Base-by-base conservation (phyloP, 2,797 vertebrate genomes). In the Pitangus sulphuratus region DNA sequence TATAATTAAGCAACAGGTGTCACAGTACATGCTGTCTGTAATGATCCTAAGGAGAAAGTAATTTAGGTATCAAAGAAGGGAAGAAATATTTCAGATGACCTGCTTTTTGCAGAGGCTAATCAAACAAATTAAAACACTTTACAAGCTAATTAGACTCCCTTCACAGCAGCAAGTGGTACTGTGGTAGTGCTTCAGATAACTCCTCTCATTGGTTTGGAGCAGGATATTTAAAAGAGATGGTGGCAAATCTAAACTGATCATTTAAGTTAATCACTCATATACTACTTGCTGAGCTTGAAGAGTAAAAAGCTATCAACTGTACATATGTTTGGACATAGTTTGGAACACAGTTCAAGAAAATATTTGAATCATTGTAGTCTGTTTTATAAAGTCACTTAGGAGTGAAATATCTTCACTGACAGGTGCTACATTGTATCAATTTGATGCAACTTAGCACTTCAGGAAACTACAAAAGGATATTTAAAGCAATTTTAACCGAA, bases 51-150 rank as follows among this genome's bases (percentile, higher is more conserved):
- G 40, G 39, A 92, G 83, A 92, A 93, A 61, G 31, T 80, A 92
- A 90, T 96, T 96, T 83, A 94, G 45, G 71, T 92, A 91, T 87
- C 75, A 92, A 94, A 93, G 66, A 47, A 70, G 14, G 15, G 71
- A 92, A 80, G 37, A 82, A 94, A 78, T 95, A 93, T 93, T 94
- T 93, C 89, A 87, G 60, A 75, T 93, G 68, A 89, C 68, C 84
- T 78, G 48, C 40, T 87, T 93, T 95, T 71, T 92, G 62, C 74
- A 65, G 51, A 93, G 83, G 86, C 60, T 96, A 90, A 89, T 96
- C 40, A 95, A 90, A 89, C 25, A 84, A 89, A 94, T 94, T 88
- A 69, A 93, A 93, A 91, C 39, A 85, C 85, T 93, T 93, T 92
- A 57, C 39, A 12, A 57, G 40, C 31, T 94, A 89, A 94, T 93